Evolutionary conservation across 2,888 invertebrate genomes (phyloP), one percentile per base, ranked within the genome.

Genomic region (Megalurothrips usitatus): DNA sequence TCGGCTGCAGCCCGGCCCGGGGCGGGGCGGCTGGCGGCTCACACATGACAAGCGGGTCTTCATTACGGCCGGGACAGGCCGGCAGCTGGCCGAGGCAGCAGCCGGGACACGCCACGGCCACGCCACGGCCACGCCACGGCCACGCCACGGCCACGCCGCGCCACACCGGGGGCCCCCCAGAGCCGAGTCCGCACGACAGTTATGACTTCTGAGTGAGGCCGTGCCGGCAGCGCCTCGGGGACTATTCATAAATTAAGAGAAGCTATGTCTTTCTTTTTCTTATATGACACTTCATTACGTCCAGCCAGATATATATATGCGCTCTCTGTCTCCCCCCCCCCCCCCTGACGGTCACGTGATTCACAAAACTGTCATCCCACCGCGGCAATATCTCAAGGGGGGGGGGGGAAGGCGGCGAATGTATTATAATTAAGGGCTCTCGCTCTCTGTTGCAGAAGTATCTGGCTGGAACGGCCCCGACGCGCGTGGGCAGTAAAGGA

Each of bases 271-370:
- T 75, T 26, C 68, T 75, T 75, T 75, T 75, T 75, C 26, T 75
- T 75, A 75, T 75, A 75, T 75, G 68, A 75, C 68, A 75, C 68
- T 75, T 75, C 68, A 75, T 75, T 75, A 75, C 68, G 68, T 23
- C 58, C 58, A 58, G 58, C 58, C 34, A 43, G 34, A 43, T 43
- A 43, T 43, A 43, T 43, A 43, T 43, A 43, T 43, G 34, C 17
- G 6, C 14, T 58, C 58, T 52, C 11, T 58, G 14, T 58, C 58
- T 58, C 58, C 10, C 58, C 17, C 58, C 17, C 14, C 58, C 17
- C 58, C 8, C 68, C 12, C 68, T 75, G 12, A 12, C 12, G 68
- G 26, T 75, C 68, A 75, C 68, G 68, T 26, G 68, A 11, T 26
- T 12, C 23, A 23, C 68, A 19, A 68, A 11, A 11, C 68, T 68